phyloP scores from a whole-genome alignment of 2,797 vertebrate species.

The Smutsia temminckii region DNA sequence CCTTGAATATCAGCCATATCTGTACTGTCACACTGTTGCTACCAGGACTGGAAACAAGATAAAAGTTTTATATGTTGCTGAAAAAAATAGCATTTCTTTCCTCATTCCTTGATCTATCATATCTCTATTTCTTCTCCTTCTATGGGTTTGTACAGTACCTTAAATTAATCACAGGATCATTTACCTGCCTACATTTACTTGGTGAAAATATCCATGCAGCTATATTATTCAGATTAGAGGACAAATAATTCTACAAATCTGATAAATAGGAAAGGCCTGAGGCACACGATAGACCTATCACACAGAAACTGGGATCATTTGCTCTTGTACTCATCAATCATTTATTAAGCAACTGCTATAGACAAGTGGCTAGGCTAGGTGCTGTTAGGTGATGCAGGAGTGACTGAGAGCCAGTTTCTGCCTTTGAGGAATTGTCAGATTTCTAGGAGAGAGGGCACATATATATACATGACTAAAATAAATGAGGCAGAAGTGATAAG shows the following conservation, averaged over 20 bases:
- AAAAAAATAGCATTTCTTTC: background rate
- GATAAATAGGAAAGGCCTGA: background rate
- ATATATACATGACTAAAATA: background rate
- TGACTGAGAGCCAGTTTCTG: background rate
- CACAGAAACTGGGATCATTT: background rate
- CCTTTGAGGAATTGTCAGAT: background rate
- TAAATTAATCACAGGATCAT: background rate
- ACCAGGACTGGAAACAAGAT: conserved; percentile 58
- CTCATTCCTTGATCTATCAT: background rate
- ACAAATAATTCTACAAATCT: background rate
- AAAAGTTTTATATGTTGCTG: background rate
- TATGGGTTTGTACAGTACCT: background rate
- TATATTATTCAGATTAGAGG: background rate
- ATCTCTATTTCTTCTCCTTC: background rate
- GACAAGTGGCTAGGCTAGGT: background rate
- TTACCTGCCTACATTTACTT: background rate
- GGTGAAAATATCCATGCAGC: background rate
- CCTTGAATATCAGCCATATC: conserved; percentile 75
- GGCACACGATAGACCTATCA: background rate
- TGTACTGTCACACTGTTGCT: conserved; percentile 46
- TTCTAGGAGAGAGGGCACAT: background rate
- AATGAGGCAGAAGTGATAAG: background rate
- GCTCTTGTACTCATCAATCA: background rate
- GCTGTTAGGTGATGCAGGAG: background rate
- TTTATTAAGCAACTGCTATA: background rate